Conservation (phyloP, 1,140 invertebrate genomes). For the Aradophagus sp. region DNA sequence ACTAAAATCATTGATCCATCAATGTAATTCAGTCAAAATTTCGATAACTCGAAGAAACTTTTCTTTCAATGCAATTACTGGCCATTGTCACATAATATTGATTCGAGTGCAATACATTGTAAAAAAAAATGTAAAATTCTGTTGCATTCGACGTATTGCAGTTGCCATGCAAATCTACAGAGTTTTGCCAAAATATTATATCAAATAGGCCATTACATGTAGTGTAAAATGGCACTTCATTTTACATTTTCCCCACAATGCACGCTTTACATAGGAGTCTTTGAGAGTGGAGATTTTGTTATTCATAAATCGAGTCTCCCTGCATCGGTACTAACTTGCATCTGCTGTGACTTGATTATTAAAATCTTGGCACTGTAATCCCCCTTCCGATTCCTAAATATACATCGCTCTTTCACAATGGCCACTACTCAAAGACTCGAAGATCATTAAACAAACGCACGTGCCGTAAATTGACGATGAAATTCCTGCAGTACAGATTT, state of each 20-base stretch:
- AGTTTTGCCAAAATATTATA: too few species aligned
- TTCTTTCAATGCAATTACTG: slow-evolving; percentile 38
- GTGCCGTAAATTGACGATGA: slow-evolving; percentile 24
- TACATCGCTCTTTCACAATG: too few species aligned
- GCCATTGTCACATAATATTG: slow-evolving; percentile 35
- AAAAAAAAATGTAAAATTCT: not conserved
- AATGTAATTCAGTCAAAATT: too few species aligned
- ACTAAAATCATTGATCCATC: too few species aligned
- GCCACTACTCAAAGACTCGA: too few species aligned
- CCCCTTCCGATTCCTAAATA: slow-evolving; percentile 10
- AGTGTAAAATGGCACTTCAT: too few species aligned
- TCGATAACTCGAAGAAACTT: too few species aligned
- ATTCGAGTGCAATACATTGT: slow-evolving; percentile 33
- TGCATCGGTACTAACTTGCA: slow-evolving; percentile 1
- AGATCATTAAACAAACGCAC: not conserved
- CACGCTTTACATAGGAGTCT: slow-evolving; percentile 19
- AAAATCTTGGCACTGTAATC: slow-evolving; percentile 30
- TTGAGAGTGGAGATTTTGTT: slow-evolving; percentile 38
- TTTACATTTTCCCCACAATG: too few species aligned
- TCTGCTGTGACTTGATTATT: slow-evolving; percentile 26
- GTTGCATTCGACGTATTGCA: too few species aligned
- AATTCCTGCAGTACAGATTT: slow-evolving; percentile 39
- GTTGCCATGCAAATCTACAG: too few species aligned
- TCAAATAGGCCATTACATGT: too few species aligned
- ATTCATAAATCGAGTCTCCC: slow-evolving; percentile 29